phyloP scores from a whole-genome alignment of 2,888 invertebrate species.

The Euzetes globulus region DNA sequence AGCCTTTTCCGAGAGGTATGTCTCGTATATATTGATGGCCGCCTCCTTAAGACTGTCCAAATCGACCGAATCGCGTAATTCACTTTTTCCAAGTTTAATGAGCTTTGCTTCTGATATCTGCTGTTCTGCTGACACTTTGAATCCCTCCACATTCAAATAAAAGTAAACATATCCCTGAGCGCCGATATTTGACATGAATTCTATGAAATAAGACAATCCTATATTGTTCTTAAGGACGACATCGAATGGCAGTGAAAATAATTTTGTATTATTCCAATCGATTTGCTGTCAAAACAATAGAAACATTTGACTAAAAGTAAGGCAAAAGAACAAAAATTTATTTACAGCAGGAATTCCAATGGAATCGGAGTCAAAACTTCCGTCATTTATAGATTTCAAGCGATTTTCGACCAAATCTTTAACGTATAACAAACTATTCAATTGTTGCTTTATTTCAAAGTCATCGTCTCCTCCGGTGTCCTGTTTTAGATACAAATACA shows the following conservation, averaged over 20 bases:
- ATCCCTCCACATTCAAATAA: slow-evolving; percentile 64
- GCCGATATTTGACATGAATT: slow-evolving; percentile 63
- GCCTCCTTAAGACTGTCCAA: slow-evolving; percentile 56
- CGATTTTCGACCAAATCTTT: slow-evolving; percentile 65
- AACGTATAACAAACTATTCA: slow-evolving; percentile 73
- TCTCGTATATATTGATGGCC: slow-evolving; percentile 65
- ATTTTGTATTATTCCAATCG: slow-evolving; percentile 43
- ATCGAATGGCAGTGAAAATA: slow-evolving; percentile 41
- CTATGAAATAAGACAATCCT: slow-evolving; percentile 65
- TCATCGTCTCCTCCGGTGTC: slow-evolving; percentile 79
- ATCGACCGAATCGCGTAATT: slow-evolving; percentile 33
- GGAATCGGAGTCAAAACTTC: slow-evolving; percentile 48
- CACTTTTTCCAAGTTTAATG: neutral
- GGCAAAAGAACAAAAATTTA: neutral
- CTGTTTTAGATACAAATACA: slow-evolving; percentile 47
- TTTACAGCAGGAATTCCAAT: slow-evolving; percentile 41
- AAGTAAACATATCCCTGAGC: slow-evolving; percentile 67
- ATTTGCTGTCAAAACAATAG: slow-evolving; percentile 38
- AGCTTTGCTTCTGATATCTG: slow-evolving; percentile 45
- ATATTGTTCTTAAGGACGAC: slow-evolving; percentile 63
- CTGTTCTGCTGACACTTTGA: slow-evolving; percentile 60
- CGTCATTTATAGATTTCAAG: slow-evolving; percentile 52
- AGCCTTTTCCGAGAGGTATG: slow-evolving; percentile 65
- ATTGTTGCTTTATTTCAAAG: slow-evolving; percentile 69
- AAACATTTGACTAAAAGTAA: neutral